Percentiles rank a stretch among this genome's conserved stretches.
Evolutionary conservation across 2,888 invertebrate species (phyloP).

Genomic region (Bimastos eiseni): DNA sequence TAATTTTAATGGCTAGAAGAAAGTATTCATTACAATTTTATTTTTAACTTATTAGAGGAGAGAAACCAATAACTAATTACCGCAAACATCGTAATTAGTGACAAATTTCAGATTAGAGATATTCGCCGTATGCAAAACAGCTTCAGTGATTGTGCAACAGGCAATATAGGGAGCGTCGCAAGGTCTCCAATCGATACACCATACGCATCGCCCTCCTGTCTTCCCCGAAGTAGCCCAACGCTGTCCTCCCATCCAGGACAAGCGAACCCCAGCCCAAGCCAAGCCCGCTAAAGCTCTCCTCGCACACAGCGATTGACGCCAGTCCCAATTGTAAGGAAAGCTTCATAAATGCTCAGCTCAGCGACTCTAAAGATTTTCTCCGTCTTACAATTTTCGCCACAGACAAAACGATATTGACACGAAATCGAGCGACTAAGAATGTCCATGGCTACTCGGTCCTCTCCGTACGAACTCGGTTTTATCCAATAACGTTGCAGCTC

Average conservation of each 20-base stretch:
- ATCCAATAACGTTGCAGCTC: neutral
- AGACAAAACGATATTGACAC: neutral
- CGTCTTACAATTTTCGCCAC: neutral
- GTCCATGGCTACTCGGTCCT: neutral
- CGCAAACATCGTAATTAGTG: no score
- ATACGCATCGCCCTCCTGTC: neutral
- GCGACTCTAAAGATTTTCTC: neutral
- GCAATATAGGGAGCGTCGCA: neutral
- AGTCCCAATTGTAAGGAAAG: neutral
- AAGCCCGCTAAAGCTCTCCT: neutral
- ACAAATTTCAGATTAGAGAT: neutral
- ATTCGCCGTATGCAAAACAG: neutral
- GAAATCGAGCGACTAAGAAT: neutral
- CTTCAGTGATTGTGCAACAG: neutral
- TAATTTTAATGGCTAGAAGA: no score
- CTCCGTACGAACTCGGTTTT: neutral
- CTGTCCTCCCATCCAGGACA: neutral
- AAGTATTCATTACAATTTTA: no score
- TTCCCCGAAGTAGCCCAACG: neutral
- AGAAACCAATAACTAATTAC: no score
- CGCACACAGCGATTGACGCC: neutral
- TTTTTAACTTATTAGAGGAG: no score
- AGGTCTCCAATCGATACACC: neutral
- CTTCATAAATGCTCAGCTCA: neutral
- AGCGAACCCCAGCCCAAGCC: neutral